Evolutionary conservation across 2,888 invertebrate species (phyloP).

Genomic region (Caenorhabditis angaria): DNA sequence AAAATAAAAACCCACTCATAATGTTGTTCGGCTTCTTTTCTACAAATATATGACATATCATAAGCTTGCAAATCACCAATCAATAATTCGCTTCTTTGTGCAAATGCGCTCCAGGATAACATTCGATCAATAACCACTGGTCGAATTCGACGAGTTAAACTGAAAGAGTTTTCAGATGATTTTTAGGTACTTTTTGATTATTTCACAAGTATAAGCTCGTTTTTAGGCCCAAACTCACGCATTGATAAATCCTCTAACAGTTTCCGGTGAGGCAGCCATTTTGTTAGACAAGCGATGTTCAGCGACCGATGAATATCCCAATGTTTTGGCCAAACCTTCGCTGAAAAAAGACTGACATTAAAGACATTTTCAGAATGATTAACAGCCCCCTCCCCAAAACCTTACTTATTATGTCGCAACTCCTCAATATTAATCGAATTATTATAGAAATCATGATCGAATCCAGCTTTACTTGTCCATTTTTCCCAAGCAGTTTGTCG

Average conservation of each 20-base stretch:
- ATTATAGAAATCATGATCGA: conserved; percentile 68
- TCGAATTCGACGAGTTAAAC: conserved; percentile 61
- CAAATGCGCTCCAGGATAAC: conserved; percentile 66
- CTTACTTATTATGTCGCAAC: conserved; percentile 67
- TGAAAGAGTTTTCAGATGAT: conserved; percentile 24
- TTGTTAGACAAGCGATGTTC: conserved; percentile 70
- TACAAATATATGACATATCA: conserved; percentile 69
- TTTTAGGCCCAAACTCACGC: conserved; percentile 48
- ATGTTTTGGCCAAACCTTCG: conserved; percentile 66
- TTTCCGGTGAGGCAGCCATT: conserved; percentile 70
- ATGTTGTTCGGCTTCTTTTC: conserved; percentile 68
- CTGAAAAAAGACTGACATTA: conserved; percentile 44
- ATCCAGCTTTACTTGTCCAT: conserved; percentile 63
- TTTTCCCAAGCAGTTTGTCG: conserved; percentile 65
- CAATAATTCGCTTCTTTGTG: conserved; percentile 59
- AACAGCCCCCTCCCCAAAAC: background rate
- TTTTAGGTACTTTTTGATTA: background rate
- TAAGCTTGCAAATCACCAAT: conserved; percentile 50
- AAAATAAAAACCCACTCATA: conserved; percentile 55
- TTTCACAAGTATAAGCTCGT: no score
- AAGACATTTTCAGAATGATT: background rate
- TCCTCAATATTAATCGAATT: conserved; percentile 71
- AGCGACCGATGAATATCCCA: conserved; percentile 65
- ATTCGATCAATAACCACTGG: conserved; percentile 69
- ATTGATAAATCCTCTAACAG: conserved; percentile 67